Base-by-base conservation (phyloP, 37 sponge, comb jelly and placozoan genomes). In the Lycopodina hypogea region DNA sequence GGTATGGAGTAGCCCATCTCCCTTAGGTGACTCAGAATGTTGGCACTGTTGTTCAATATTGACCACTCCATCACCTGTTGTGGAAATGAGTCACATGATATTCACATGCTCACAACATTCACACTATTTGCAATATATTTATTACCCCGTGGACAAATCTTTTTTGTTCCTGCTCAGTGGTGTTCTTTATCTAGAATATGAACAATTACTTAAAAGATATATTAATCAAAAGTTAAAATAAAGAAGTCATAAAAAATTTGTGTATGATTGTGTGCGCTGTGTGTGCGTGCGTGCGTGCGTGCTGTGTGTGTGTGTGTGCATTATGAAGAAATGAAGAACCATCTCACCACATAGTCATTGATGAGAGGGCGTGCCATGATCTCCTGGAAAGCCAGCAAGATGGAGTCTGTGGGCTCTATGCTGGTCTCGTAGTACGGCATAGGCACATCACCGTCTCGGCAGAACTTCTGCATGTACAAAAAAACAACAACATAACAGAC, bases 1-100 rank as follows among this genome's bases (percentile, higher is more conserved):
- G 90, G 81, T 21, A 89, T 65, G 35, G 76, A 28, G 72, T 89
- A 89, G 53, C 90, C 90, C 34, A 84, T 66, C 28, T 73, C 42
- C 14, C 79, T 69, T 19, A 89, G 74, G 57, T 89, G 85, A 18
- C 81, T 74, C 41, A 89, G 70, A 28, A 89, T 84, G 29, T 76
- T 79, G 59, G 75, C 79, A 39, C 73, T 79, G 63, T 83, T 74
- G 22, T 42, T 63, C 24, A 12, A 26, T 0, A 89, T 58, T 22
- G 84, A 67, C 90, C 90, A 89, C 40, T 84, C 85, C 81, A 89
- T 89, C 40, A 80, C 61, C 90, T 89, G 52, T 9, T n/a, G n/a
- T n/a, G 58, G n/a, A 19, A 1, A 45, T 6, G 56, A 38, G 39
- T 28, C 60, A 75, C 23, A 75, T 24, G 60, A 57, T 14, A 72